Base-by-base conservation (phyloP, 1,140 invertebrate genomes). In the Drosophila kanapiae region DNA sequence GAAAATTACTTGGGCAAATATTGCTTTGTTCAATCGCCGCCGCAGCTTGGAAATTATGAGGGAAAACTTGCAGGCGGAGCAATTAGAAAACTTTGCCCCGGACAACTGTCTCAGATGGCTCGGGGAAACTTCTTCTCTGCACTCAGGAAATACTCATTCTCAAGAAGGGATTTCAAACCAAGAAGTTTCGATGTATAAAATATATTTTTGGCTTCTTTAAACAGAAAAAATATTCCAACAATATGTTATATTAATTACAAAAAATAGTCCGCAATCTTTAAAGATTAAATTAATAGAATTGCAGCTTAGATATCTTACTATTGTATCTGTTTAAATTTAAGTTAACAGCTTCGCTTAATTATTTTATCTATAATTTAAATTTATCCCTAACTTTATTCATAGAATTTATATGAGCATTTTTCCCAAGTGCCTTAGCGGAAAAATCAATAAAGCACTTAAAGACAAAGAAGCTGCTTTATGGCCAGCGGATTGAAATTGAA, bases 1-100 rank as follows among this genome's bases (percentile, higher is more conserved):
- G 63, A 69, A 85, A 86, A 82, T 87, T 79, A 87, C 76, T 87
- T 87, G 83, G 62, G 64, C 84, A 87, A 87, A 87, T 88, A 87
- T 83, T 80, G 83, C 77, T 88, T 83, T 87, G 83, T 87, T 82
- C 80, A 80, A 87, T 83, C 59, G 60, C 48, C 71, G 60, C 61
- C 58, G 23, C 57, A 72, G 82, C 68, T 67, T 82, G 62, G 81
- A 83, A 88, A 80, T 87, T 83, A 86, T 86, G 83, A 82, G 80
- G 57, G 56, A 61, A 75, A 75, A 76, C 57, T 75, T 75, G 40
- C 57, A 33, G 47, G 40, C 45, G 62, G 72, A 76, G 80, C 83
- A 87, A 87, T 87, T 88, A 87, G 80, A 83, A 87, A 87, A 87
- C 63, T 87, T 87, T 64, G 53, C 35, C 72, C 64, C 68, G 80